These are phyloP conservation scores for Cherax destructor DNA, from an alignment of 1,140 invertebrate genomes.

Conservation along the genomic window DNA sequence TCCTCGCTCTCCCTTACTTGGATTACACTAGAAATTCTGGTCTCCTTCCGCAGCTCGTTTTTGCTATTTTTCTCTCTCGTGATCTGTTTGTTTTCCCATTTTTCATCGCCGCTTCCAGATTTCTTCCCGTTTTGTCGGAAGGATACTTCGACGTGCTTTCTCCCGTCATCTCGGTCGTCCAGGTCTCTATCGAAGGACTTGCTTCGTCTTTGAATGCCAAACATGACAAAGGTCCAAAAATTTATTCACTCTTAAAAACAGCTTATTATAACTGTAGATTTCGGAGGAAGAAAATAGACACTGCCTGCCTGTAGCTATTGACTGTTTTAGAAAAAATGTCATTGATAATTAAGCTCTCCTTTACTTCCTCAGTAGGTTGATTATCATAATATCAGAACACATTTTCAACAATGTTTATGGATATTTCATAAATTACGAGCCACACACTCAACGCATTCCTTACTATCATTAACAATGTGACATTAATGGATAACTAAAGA, in stretches of 20 bases:
- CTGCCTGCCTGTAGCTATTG: too few relatives aligned
- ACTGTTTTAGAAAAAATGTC: too few relatives aligned
- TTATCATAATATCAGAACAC: too few relatives aligned
- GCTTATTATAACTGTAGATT: background rate
- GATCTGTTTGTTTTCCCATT: background rate
- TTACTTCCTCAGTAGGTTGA: too few relatives aligned
- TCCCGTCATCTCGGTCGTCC: constrained; percentile 1
- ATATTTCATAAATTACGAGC: too few relatives aligned
- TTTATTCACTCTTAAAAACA: background rate
- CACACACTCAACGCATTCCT: too few relatives aligned
- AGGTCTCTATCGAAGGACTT: constrained; percentile 19
- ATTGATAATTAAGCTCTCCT: too few relatives aligned
- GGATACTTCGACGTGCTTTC: background rate
- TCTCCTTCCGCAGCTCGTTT: background rate
- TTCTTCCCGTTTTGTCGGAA: background rate
- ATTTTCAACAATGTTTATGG: too few relatives aligned
- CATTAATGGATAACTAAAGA: too few relatives aligned
- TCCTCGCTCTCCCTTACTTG: background rate
- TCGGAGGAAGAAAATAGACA: too few relatives aligned
- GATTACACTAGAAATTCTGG: background rate
- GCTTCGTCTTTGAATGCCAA: constrained; percentile 10
- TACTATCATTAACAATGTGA: too few relatives aligned
- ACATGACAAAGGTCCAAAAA: background rate
- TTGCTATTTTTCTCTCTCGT: background rate
- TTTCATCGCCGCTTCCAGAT: constrained; percentile 13